Evolutionary conservation across 2,113 vertebrate species (phyloP), one percentile per base, ranked within the genome.

Genomic region (Megaleporinus macrocephalus): DNA sequence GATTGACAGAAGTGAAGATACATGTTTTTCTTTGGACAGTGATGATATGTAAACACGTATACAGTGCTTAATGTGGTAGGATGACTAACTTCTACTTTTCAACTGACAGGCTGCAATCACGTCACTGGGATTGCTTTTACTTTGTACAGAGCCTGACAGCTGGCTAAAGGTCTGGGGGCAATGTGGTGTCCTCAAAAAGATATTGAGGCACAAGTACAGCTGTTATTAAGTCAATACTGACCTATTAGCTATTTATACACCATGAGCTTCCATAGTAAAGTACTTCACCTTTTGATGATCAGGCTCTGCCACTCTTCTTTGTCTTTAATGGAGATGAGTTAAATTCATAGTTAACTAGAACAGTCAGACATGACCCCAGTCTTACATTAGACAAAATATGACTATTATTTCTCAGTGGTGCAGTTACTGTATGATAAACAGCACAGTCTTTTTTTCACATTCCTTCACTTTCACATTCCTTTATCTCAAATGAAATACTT

Each of bases 211-310:
- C 33, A 73, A 47, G 26, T 76, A 69, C 27, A 70, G 83, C 77
- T 78, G 75, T 65, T 72, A 76, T 76, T 73, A 69, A 24, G n/a
- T 81, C 66, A 81, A 86, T 47, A 81, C 80, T 92, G 85, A 89
- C 86, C 83, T 1, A 47, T 16, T 10, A 57, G 76, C 88, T 89
- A 91, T 88, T 88, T 84, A 89, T 89, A 92, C 68, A 82, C 53
- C 0, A 75, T 89, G 88, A 90, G 83, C 30, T 44, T 81, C 65
- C n/a, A 74, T 16, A 24, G 27, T 53, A 59, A 76, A 30, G 22
- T 36, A 76, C 66, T 76, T 61, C 63, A 76, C 62, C 57, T 29
- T 81, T 74, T 41, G 16, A 80, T 16, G 24, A 69, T 62, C 49
- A 53, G 76, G 41, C 81, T 26, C 11, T 0, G 14, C 26, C 24